Percentiles rank a stretch among this genome's conserved stretches.
Conservation (phyloP, 2,888 invertebrate species). For the Chrysotoxum bicinctum region DNA sequence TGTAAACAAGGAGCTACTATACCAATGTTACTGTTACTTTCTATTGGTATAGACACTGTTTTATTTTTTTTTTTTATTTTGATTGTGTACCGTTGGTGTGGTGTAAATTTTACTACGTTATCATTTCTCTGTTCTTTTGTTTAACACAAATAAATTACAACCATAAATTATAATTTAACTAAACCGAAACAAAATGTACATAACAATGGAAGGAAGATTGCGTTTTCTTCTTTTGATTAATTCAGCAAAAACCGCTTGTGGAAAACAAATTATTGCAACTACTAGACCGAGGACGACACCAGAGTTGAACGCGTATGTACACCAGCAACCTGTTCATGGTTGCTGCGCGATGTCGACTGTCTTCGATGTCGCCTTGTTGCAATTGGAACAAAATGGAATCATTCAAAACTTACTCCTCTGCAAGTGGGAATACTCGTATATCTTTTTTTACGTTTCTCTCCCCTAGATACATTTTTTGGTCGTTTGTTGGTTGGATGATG, state of each 20-base stretch:
- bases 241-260: conserved; percentile 47
- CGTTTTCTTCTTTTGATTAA: background rate
- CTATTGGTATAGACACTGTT: conserved; percentile 29
- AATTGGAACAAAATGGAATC: conserved; percentile 70
- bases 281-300: conserved; percentile 64
- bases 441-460: conserved; percentile 31
- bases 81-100: background rate
- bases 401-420: conserved; percentile 37
- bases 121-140: background rate
- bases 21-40: conserved; percentile 15
- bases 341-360: conserved; percentile 73
- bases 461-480: conserved; percentile 41
- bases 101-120: background rate
- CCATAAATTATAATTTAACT: conserved; percentile 7
- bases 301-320: conserved; percentile 69
- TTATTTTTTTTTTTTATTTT: background rate
- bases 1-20: conserved; percentile 57
- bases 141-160: conserved; percentile 22
- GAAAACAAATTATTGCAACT: conserved; percentile 40
- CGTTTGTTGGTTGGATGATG: conserved; percentile 28
- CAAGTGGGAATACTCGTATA: conserved; percentile 16
- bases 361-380: conserved; percentile 60
- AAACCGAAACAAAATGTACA: conserved; percentile 29
- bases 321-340: conserved; percentile 73
- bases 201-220: conserved; percentile 22